These are phyloP conservation scores for Chromoteleia sp. DNA, from an alignment of 2,888 invertebrate genomes.

Conservation along the genomic window DNA sequence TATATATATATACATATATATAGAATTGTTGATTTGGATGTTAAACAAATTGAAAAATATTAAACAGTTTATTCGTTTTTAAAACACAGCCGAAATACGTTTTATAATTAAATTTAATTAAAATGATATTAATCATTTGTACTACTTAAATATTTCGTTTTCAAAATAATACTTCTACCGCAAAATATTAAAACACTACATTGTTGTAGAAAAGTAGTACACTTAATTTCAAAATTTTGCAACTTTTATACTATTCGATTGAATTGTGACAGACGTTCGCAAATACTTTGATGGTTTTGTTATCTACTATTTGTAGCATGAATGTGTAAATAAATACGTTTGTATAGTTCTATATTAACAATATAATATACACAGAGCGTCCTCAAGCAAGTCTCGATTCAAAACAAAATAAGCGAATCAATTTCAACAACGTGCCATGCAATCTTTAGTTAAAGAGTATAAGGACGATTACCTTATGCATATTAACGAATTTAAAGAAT, in stretches of 20 bases:
- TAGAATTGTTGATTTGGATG: conserved; percentile 44
- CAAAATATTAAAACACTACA: background rate
- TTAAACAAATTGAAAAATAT: conserved; percentile 31
- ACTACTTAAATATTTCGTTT: background rate
- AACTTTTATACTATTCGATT: conserved; percentile 15
- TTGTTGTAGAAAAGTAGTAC: conserved; percentile 6
- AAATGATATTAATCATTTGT: background rate
- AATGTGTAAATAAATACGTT: conserved; percentile 65
- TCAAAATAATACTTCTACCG: conserved; percentile 48
- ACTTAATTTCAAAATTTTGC: conserved; percentile 29
- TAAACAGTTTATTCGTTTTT: conserved; percentile 1
- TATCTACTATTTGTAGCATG: conserved; percentile 59
- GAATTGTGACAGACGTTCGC: conserved; percentile 37
- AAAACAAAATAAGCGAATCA: conserved; percentile 20
- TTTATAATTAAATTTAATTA: conserved; percentile 9
- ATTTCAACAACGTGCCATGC: conserved; percentile 61
- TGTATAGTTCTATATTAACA: conserved; percentile 61
- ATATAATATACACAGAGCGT: conserved; percentile 47
- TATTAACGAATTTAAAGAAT: background rate
- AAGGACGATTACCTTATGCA: conserved; percentile 18
- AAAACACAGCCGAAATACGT: conserved; percentile 22
- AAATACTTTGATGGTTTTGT: conserved; percentile 51
- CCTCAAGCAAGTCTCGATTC: conserved; percentile 23
- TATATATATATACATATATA: conserved; percentile 35
- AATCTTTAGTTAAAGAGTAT: conserved; percentile 41